Conservation (phyloP, 2,113 vertebrate species). For the Mirounga angustirostris region DNA sequence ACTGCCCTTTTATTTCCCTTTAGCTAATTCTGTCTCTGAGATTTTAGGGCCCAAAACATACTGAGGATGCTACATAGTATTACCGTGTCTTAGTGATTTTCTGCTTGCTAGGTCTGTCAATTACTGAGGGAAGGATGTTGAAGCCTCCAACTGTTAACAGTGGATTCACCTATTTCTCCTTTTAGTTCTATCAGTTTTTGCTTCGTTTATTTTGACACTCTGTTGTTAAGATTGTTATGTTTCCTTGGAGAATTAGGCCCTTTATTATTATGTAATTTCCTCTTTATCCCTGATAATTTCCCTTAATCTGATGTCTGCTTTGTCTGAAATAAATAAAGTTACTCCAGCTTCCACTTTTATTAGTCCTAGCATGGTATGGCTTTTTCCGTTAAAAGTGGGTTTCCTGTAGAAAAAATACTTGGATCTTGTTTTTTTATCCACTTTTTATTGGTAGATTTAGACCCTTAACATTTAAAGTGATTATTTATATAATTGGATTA, state of each 20-base stretch:
- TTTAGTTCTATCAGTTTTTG: not conserved
- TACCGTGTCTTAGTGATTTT: not conserved
- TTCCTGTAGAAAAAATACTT: not conserved
- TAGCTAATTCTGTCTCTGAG: not conserved
- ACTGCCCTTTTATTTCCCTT: not conserved
- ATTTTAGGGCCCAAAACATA: not conserved
- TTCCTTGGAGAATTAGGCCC: not conserved
- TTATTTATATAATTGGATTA: not conserved
- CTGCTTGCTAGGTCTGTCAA: not conserved
- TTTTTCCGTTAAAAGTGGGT: not conserved
- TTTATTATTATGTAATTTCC: not conserved
- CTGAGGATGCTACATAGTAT: not conserved
- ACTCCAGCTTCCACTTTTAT: not conserved
- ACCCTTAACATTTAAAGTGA: not conserved
- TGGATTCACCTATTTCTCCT: not conserved
- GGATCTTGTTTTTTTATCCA: not conserved
- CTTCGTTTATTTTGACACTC: not conserved
- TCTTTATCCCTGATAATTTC: not conserved
- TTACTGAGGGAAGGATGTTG: not conserved
- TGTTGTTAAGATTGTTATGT: not conserved
- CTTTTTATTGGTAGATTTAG: not conserved
- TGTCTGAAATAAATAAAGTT: constrained; percentile 22
- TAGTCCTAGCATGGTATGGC: not conserved
- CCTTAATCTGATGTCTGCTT: not conserved
- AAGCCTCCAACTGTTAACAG: not conserved